Conservation (phyloP, 2,797 vertebrate genomes). For the Rachycentron canadum region DNA sequence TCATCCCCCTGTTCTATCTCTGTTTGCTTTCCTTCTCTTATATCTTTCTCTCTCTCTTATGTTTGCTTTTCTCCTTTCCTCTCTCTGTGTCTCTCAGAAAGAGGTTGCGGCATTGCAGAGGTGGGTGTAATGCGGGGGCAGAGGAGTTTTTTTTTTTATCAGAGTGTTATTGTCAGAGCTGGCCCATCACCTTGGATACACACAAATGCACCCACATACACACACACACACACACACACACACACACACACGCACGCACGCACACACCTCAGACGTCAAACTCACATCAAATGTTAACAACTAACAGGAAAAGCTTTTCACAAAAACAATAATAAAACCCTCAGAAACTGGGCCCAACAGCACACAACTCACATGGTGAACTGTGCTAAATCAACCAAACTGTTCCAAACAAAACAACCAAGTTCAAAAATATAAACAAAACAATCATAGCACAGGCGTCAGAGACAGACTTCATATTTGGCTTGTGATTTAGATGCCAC, state of each 20-base stretch:
- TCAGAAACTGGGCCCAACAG: constrained; percentile 13
- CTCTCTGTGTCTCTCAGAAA: constrained; percentile 61
- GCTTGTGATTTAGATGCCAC: constrained; percentile 46
- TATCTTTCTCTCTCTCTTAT: constrained; percentile 38
- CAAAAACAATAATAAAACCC: constrained; percentile 20
- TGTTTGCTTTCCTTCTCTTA: constrained; percentile 56
- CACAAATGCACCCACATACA: constrained; percentile 22
- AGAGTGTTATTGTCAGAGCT: constrained; percentile 70
- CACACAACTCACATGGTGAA: constrained; percentile 36
- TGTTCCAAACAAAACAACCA: constrained; percentile 42
- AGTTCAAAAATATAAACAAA: constrained; percentile 45
- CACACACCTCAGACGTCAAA: constrained; percentile 53
- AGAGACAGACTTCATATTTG: constrained; percentile 46
- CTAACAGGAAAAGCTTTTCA: constrained; percentile 39
- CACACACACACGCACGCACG: constrained; percentile 22
- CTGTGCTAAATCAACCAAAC: constrained; percentile 46
- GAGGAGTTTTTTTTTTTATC: constrained; percentile 61
- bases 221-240: constrained; percentile 20
- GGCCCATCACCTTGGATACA: constrained; percentile 72
- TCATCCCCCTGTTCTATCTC: constrained; percentile 57
- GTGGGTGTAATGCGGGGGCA: constrained; percentile 74
- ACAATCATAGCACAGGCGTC: constrained; percentile 46
- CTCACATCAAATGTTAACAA: constrained; percentile 46
- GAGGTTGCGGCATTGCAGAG: constrained; percentile 78
- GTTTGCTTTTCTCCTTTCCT: constrained; percentile 49